Base-by-base conservation (phyloP, 2,797 vertebrate species). In the Rhyacichthys aspro region DNA sequence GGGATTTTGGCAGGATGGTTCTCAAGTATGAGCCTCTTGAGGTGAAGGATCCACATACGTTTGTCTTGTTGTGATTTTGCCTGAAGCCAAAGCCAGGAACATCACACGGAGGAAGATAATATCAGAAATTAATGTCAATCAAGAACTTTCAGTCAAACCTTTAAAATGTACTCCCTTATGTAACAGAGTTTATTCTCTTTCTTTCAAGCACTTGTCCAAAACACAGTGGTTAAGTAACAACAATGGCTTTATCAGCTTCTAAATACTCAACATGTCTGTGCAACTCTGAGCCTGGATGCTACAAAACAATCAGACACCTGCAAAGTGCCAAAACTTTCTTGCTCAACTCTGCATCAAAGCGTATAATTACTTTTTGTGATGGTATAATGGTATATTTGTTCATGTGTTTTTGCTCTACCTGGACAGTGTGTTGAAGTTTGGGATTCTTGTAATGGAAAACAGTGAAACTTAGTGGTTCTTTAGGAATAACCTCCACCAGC, bases 401-500 rank as follows among this genome's bases (percentile, higher is more conserved):
- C n/a, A n/a, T 66, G 36, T 11, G 38, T 11, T 33, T 43, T 8
- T 44, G 23, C 43, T 7, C 7, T 95, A 99, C 98, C 98, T 99
- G 98, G 3, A 99, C 97, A 0, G 97, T 99, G 80, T 99, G 98
- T 60, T 99, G 98, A 59, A 98, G 91, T 92, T 99, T 99, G 71
- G 97, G 96, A 81, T 98, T 99, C 93, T 98, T 99, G 89, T 98
- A 99, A 85, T 99, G 96, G 87, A 98, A 98, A 66, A 99, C 95
- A 0, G 95, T 99, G 87, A 99, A 99, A 79, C 97, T 98, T 72
- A 97, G 91, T 0, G 97, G 96, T 46, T 99, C 98, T 83, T 99
- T 99, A 3, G 97, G 95, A 72, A 98, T 98, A 41, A 98, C 90
- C 64, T 99, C 98, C 72, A 99, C 97, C 37, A 99, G 92, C 98